Evolutionary conservation across 2,888 invertebrate genomes (phyloP).

Genomic region (Crossocerus cetratus): DNA sequence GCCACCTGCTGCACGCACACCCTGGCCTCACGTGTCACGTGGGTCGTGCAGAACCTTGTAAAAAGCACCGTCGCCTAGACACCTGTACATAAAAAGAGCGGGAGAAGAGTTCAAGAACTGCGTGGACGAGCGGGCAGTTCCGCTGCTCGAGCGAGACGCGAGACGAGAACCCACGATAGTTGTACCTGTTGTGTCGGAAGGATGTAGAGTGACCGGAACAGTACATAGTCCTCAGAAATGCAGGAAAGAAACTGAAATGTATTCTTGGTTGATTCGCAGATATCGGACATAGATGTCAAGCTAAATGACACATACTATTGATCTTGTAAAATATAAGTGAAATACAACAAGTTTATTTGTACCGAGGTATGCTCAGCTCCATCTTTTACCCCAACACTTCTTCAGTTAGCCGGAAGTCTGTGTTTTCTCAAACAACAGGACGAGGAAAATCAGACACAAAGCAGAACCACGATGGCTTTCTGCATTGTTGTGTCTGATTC

Average conservation of each 20-base stretch:
- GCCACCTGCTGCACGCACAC: not conserved
- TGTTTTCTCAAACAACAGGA: no score
- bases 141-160: not conserved
- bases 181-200: slow-evolving; percentile 65
- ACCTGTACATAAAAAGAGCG: slow-evolving; percentile 17
- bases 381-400: no score
- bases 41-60: slow-evolving; percentile 29
- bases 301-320: no score
- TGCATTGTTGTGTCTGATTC: slow-evolving; percentile 2
- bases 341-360: no score
- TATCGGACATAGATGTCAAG: no score
- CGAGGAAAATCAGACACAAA: no score
- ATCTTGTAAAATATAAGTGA: no score
- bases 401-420: no score
- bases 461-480: not conserved
- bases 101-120: not conserved
- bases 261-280: no score
- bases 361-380: no score
- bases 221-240: no score
- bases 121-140: not conserved
- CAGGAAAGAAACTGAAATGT: no score
- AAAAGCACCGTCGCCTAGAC: slow-evolving; percentile 38
- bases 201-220: slow-evolving; percentile 37
- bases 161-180: slow-evolving; percentile 51
- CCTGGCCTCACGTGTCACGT: not conserved